phyloP scores from a whole-genome alignment of 2,888 invertebrate genomes.

The Pemphredon lugubris region DNA sequence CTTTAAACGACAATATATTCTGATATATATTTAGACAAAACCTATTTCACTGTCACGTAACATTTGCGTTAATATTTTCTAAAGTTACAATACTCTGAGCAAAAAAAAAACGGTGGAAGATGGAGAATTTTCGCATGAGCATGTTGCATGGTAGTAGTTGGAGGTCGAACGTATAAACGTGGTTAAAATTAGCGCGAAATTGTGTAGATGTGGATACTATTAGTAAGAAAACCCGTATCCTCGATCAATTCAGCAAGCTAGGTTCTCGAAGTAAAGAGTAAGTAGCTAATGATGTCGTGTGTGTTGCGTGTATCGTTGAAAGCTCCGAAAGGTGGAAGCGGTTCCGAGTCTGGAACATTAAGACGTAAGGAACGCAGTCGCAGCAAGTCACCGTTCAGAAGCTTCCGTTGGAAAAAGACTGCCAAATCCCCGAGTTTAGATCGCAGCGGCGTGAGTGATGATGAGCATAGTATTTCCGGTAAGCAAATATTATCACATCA shows the following conservation, averaged over 20 bases:
- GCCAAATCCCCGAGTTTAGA: slow-evolving; percentile 84
- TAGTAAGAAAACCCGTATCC: slow-evolving; percentile 22
- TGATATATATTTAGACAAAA: no score
- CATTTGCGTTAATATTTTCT: no score
- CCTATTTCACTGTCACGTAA: no score
- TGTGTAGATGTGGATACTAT: slow-evolving; percentile 13
- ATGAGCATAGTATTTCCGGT: slow-evolving; percentile 86
- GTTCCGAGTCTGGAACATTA: slow-evolving; percentile 78
- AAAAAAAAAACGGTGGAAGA: neutral
- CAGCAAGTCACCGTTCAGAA: slow-evolving; percentile 96
- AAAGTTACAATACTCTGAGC: no score
- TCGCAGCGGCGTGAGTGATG: slow-evolving; percentile 89
- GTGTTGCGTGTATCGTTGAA: slow-evolving; percentile 69
- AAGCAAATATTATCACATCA: slow-evolving; percentile 58
- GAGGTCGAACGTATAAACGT: slow-evolving; percentile 3
- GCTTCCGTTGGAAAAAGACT: slow-evolving; percentile 94
- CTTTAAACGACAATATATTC: neutral
- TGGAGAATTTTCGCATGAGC: slow-evolving; percentile 67
- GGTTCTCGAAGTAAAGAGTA: slow-evolving; percentile 57
- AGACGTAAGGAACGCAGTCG: slow-evolving; percentile 90
- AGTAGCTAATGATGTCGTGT: slow-evolving; percentile 69
- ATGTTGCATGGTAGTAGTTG: slow-evolving; percentile 62
- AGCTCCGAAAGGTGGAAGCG: slow-evolving; percentile 78
- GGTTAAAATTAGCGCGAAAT: slow-evolving; percentile 4
- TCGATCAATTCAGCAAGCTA: slow-evolving; percentile 47